phyloP scores from a whole-genome alignment of 2,113 vertebrate species.

The Cavia porcellus region DNA sequence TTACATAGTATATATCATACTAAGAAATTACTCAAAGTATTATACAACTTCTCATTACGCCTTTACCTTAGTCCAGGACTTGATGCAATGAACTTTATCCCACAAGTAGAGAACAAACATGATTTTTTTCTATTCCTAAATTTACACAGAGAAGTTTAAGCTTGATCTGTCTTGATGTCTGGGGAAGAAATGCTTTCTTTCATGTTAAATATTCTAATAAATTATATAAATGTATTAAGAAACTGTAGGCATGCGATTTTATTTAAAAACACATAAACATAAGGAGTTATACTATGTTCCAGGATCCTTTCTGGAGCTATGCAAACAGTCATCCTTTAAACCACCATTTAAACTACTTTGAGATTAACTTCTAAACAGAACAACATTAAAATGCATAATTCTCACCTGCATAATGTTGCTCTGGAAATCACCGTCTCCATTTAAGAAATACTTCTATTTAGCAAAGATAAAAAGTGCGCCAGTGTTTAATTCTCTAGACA shows the following conservation, averaged over 20 bases:
- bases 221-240: slow-evolving; percentile 61
- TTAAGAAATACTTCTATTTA: slow-evolving; percentile 78
- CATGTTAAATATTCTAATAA: slow-evolving; percentile 33
- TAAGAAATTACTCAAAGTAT: slow-evolving; percentile 25
- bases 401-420: slow-evolving; percentile 69
- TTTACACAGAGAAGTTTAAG: background rate
- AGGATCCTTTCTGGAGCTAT: slow-evolving; percentile 52
- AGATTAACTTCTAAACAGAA: slow-evolving; percentile 81
- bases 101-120: slow-evolving; percentile 17
- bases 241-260: slow-evolving; percentile 57
- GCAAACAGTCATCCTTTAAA: slow-evolving; percentile 72
- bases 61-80: background rate
- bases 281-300: background rate
- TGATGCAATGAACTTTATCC: background rate
- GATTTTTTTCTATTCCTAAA: background rate
- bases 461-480: slow-evolving; percentile 58
- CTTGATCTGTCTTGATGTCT: background rate
- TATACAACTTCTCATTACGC: background rate
- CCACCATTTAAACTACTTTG: slow-evolving; percentile 78
- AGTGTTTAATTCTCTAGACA: slow-evolving; percentile 78
- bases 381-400: slow-evolving; percentile 81
- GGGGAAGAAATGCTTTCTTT: slow-evolving; percentile 61
- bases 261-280: background rate
- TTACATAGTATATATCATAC: slow-evolving; percentile 28
- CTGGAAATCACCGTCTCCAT: slow-evolving; percentile 74